Evolutionary conservation across 2,797 vertebrate species (phyloP).

Genomic region (Trachurus trachurus): DNA sequence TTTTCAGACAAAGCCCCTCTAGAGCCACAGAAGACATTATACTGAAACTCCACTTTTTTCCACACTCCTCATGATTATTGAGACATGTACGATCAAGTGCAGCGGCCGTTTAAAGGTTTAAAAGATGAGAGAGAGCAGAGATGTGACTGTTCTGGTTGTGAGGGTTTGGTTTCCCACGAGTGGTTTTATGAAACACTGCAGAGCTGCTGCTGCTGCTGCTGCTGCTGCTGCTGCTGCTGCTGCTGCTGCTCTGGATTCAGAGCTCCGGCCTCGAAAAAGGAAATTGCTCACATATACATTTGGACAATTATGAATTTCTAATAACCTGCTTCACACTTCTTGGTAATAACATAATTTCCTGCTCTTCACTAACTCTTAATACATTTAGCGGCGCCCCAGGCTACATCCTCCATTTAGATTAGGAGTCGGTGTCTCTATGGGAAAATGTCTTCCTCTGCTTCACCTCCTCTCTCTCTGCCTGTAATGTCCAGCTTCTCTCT

Average conservation of each 20-base stretch:
- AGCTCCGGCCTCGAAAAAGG: slow-evolving; percentile 8
- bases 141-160: neutral
- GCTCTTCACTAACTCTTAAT: slow-evolving; percentile 65
- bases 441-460: slow-evolving; percentile 37
- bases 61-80: neutral
- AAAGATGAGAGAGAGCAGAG: neutral
- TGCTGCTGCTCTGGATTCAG: neutral
- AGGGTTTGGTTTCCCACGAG: neutral
- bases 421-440: slow-evolving; percentile 44
- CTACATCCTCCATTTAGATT: slow-evolving; percentile 56
- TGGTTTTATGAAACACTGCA: neutral
- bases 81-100: neutral
- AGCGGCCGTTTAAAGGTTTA: neutral
- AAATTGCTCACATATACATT: slow-evolving; percentile 47
- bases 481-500: neutral
- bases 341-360: slow-evolving; percentile 70
- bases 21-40: too few species aligned
- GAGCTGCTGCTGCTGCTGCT: neutral
- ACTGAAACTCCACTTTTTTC: neutral
- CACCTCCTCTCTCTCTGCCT: slow-evolving; percentile 2
- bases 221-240: too few species aligned
- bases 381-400: slow-evolving; percentile 62
- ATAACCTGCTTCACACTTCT: slow-evolving; percentile 66
- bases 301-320: slow-evolving; percentile 70
- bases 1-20: too few species aligned